Evolutionary conservation across 2,113 vertebrate species (phyloP), one percentile per base, ranked within the genome.

Genomic region (Neotragus pygmaeus): DNA sequence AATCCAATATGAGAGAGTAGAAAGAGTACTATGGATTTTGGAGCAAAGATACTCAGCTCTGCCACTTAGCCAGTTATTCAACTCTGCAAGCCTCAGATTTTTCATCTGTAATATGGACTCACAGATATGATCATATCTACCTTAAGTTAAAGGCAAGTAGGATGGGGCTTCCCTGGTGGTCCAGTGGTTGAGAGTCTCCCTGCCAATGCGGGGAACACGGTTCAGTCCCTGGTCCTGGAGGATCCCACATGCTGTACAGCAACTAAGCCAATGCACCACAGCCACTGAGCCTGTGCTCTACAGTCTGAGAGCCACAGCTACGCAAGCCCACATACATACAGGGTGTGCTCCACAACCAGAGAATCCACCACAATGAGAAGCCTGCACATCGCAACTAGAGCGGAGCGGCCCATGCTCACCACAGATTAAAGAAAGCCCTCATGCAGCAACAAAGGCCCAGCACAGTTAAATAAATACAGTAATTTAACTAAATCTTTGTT

Each of bases 131-230:
- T 53, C 6, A 0, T 55, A 83, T 5, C 30, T 78, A 82, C 11
- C 75, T 78, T 60, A 58, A 94, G 23, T 82, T 83, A 93, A 91
- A 92, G 93, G 27, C 53, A 82, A 39, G 23, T 14, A 27, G 21
- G 36, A 27, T 25, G 39, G 39, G 39, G 39, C 70, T 75, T 75
- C 39, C 70, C 39, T 75, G 39, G 12, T 75, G 23, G 70, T 39
- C 70, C 70, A 75, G 70, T 43, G 70, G 23, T 27, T 75, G 12
- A 43, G 36, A 43, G 15, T 43, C 39, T 75, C 21, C 70, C 70
- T 43, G 70, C 70, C 70, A 43, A 75, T 43, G 70, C 1, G 3
- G 13, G 36, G 36, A 23, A 75, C 39, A 14, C 0, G 23, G 12
- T 75, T 73, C 39, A 75, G 28, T 27, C 70, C 23, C 70, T 43